Base-by-base conservation (phyloP, 2,797 vertebrate species). In the Margarornis squamiger region DNA sequence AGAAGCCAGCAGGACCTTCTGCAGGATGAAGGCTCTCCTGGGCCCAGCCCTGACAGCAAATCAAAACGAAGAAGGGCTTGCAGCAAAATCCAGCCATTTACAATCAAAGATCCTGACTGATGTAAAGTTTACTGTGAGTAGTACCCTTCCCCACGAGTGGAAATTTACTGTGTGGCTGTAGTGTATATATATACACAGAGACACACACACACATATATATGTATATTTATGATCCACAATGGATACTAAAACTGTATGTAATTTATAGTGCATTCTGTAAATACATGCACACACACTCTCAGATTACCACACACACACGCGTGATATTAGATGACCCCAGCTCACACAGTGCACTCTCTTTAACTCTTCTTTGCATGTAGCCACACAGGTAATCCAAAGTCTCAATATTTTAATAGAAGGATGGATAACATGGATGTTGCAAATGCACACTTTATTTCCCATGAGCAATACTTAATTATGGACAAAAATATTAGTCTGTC, bases 241-340 rank as follows among this genome's bases (percentile, higher is more conserved):
- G 12, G 18, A 32, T 52, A 48, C 1, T 57, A 6, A 22, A 75
- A 30, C 7, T n/a, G 4, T 12, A 10, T 14, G 15, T 34, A 24
- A 36, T 76, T 87, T 58, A n/a, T 27, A 58, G 10, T 17, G 16
- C 22, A 7, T 2, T 48, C 27, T 86, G 18, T 71, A 88, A 61
- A 49, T 45, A 12, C 5, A 22, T 13, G 70, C 6, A 55, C 5
- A 43, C 11, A 46, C 46, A 14, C 14, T 74, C 36, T 36, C 20
- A 48, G 23, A 17, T 80, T 41, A 7, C 9, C 18, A 20, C 26
- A 12, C 6, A 8, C 30, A 57, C 30, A 52, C 0, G 0, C 8
- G 29, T 52, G 52, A 21, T 24, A 39, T 39, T 39, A 8, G 32
- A 7, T 10, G 2, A 30, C 7, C 8, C 13, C 41, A 54, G 4